Evolutionary conservation across 1,140 invertebrate genomes (phyloP), one percentile per base, ranked within the genome.

Genomic region (Achroia grisella): DNA sequence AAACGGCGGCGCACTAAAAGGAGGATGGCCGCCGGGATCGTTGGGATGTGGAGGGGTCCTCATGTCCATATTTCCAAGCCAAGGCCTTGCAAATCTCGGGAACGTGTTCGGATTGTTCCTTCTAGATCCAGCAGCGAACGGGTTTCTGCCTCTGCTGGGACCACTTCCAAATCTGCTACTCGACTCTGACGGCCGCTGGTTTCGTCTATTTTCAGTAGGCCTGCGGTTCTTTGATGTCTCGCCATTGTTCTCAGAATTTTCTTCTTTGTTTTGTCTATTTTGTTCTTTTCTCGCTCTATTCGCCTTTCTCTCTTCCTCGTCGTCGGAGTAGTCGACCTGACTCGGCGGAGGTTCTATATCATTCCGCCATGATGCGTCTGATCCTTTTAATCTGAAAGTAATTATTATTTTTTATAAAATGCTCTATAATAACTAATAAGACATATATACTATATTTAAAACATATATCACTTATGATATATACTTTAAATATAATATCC

Each of bases 281-380:
- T 65, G 50, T 32, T 82, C 73, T 37, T 86, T 86, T 11, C 64
- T 67, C 1, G 77, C 74, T 37, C 56, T 69, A n/a, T 79, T 86
- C 0, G 83, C 87, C 44, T 68, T 73, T 39, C 88, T 83, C 76
- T 97, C 95, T 60, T 92, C 88, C 67, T 97, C 96, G 73, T 98
- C 96, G 70, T 97, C 95, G 0, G 96, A 97, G 87, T 91, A 97
- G 23, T 96, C 95, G 0, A 90, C 43, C 53, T 87, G 89, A 41
- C 88, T 87, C 0, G 84, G 67, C 1, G 95, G 95, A 27, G 93
- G 90, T 74, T 98, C 96, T 34, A 91, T 87, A 67, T 96, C 92
- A 65, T 95, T 87, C 68, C 93, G 89, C 91, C 94, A 96, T 4
- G 93, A 93, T 3, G 94, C 92, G 88, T 97, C 95, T 9, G 89